Conservation (phyloP, 2,888 invertebrate species). For the Synanthedon formicaeformis region DNA sequence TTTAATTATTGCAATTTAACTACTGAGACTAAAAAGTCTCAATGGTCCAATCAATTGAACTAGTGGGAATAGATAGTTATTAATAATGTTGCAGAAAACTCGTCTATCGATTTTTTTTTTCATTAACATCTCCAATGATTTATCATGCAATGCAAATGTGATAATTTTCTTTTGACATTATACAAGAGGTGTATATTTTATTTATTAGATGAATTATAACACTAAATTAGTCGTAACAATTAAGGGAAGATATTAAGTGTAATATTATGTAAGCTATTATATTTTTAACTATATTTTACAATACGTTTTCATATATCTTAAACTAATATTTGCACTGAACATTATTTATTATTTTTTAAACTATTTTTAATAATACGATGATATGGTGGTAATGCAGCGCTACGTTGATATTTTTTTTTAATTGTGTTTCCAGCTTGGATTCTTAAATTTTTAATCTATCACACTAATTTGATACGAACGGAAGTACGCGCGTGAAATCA, state of each 20-base stretch:
- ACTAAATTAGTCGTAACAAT: background rate
- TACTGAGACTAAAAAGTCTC: too few species aligned
- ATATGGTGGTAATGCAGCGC: background rate
- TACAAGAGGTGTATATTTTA: too few species aligned
- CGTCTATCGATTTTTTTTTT: background rate
- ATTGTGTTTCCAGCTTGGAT: too few species aligned
- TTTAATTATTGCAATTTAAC: too few species aligned
- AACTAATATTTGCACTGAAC: background rate
- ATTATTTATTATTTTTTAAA: background rate
- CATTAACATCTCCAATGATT: constrained; percentile 1
- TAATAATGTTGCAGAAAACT: background rate
- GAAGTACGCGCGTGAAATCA: too few species aligned
- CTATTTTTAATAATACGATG: background rate
- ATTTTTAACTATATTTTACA: background rate
- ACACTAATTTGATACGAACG: too few species aligned
- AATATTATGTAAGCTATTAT: background rate
- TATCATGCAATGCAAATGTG: background rate
- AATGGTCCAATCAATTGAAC: too few species aligned
- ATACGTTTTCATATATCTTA: background rate
- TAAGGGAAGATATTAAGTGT: background rate
- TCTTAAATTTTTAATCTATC: too few species aligned
- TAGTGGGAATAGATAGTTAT: too few species aligned
- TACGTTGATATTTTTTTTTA: background rate
- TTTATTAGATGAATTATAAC: background rate
- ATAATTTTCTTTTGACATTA: background rate